phyloP scores from a whole-genome alignment of 2,888 invertebrate genomes.

The Yponomeuta sedellus region DNA sequence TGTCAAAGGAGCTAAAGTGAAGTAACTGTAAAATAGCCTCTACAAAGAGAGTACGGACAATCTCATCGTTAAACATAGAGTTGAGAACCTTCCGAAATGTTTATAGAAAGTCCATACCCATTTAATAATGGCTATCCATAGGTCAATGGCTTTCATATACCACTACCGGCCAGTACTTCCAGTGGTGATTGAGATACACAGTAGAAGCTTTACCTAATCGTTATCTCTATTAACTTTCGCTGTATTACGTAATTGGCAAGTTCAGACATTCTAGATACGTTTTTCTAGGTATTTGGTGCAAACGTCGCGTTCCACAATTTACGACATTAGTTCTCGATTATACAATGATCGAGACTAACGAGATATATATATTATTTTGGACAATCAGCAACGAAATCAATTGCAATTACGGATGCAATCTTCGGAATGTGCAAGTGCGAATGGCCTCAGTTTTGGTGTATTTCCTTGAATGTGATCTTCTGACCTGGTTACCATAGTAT shows the following conservation, averaged over 20 bases:
- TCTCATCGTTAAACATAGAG: not conserved
- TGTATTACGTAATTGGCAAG: constrained; percentile 1
- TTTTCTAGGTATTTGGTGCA: not conserved
- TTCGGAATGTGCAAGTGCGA: no score
- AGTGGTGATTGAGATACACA: not conserved
- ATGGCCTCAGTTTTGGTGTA: no score
- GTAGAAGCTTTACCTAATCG: constrained; percentile 8
- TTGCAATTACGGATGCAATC: no score
- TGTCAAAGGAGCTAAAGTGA: no score
- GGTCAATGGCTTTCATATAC: constrained; percentile 1
- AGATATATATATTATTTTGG: no score
- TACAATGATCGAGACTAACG: no score
- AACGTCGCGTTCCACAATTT: not conserved
- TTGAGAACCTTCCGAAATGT: not conserved
- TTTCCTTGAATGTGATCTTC: no score
- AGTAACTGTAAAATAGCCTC: no score
- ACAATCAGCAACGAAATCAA: no score
- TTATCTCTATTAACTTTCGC: constrained; percentile 12
- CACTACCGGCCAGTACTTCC: not conserved
- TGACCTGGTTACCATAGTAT: no score
- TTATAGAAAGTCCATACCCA: not conserved
- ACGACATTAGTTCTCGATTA: not conserved
- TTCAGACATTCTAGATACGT: not conserved
- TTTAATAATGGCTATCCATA: not conserved
- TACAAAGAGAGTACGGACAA: no score